Conservation (phyloP, 2,113 vertebrate genomes). For the Scomber japonicus region DNA sequence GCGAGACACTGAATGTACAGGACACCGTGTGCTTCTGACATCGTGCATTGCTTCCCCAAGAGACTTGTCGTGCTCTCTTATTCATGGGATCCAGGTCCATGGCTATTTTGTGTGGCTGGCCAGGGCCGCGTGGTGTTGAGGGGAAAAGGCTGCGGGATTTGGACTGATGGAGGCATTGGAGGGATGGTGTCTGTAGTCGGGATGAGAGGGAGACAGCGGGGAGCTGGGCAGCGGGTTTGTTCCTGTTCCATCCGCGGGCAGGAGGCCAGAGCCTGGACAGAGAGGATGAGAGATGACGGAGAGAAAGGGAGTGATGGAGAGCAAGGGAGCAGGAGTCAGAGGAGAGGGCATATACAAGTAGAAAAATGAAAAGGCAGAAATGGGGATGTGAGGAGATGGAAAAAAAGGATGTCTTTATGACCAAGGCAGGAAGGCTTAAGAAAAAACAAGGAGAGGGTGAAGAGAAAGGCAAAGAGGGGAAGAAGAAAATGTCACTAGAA, state of each 20-base stretch:
- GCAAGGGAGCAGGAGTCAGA: conserved; percentile 47
- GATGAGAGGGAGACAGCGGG: conserved; percentile 79
- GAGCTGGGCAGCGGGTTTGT: conserved; percentile 73
- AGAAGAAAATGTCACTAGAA: conserved; percentile 67
- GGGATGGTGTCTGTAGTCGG: conserved; percentile 77
- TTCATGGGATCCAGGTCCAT: conserved; percentile 75
- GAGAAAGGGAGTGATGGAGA: conserved; percentile 24
- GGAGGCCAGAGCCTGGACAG: conserved; percentile 72
- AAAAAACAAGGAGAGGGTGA: conserved; percentile 3
- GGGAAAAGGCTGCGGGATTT: conserved; percentile 74
- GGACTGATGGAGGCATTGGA: conserved; percentile 56
- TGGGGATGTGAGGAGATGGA: neutral
- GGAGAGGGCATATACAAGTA: conserved; percentile 19
- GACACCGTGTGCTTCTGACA: conserved; percentile 61
- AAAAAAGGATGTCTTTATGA: conserved; percentile 2
- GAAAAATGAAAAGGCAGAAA: conserved; percentile 30
- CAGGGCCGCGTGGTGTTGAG: conserved; percentile 52
- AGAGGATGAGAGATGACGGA: conserved; percentile 53
- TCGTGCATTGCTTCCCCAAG: conserved; percentile 63
- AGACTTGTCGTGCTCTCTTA: conserved; percentile 61
- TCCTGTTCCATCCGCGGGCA: conserved; percentile 75
- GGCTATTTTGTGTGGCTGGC: conserved; percentile 71
- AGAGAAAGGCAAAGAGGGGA: neutral
- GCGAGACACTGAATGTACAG: conserved; percentile 46
- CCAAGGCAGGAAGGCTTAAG: neutral